Conservation (phyloP, 2,797 vertebrate species). For the Muscicapa comitata region DNA sequence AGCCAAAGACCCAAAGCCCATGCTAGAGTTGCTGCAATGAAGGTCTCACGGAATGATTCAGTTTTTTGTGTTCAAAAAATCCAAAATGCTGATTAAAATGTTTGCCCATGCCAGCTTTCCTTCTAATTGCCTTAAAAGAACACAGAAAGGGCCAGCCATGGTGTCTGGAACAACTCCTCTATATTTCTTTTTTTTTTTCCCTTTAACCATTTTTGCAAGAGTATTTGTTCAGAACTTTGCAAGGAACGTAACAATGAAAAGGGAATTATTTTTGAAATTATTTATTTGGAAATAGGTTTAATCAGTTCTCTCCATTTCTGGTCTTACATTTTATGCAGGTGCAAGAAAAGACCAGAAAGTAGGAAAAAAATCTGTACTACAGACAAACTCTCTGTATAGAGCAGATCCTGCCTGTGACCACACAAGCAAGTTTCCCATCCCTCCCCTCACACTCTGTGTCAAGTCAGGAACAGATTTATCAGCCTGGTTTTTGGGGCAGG, state of each 20-base stretch:
- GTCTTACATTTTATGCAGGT: not conserved
- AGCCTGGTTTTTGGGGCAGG: not conserved
- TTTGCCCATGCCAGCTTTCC: not conserved
- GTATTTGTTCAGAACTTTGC: not conserved
- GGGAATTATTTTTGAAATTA: fast-evolving
- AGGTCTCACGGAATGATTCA: not conserved
- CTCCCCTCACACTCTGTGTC: not conserved
- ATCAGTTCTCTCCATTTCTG: not conserved
- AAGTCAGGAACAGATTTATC: not conserved
- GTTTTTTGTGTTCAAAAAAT: not conserved
- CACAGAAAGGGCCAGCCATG: not conserved
- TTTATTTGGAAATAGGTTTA: not conserved
- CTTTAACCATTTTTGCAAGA: not conserved
- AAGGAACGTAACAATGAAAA: not conserved
- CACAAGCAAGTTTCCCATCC: not conserved
- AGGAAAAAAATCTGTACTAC: not conserved
- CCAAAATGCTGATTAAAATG: constrained; percentile 4
- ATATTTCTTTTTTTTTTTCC: not conserved
- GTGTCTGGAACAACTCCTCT: not conserved
- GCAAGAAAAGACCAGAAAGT: not conserved
- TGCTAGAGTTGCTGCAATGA: not conserved
- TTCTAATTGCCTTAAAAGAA: not conserved
- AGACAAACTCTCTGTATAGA: not conserved
- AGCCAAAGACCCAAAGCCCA: not conserved
- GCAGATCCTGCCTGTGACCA: not conserved